Percentiles rank a stretch among this genome's conserved stretches.
These are phyloP conservation scores for Hyalella azteca DNA, from an alignment of 2,888 invertebrate species.

Conservation along the genomic window DNA sequence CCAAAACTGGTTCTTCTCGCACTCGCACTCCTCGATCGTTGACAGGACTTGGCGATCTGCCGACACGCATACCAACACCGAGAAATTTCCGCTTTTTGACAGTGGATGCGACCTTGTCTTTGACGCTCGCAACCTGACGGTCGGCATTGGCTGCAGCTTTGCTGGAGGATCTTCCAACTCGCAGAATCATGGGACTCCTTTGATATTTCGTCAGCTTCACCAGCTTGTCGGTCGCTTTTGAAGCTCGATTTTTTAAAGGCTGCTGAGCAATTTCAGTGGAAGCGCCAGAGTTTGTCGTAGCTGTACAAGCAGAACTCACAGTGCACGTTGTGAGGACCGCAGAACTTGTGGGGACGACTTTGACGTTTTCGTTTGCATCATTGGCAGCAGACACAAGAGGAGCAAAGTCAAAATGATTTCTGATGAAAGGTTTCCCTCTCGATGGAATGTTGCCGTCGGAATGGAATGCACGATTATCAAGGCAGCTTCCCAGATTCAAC, in stretches of 20 bases:
- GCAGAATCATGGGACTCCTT: constrained; percentile 29
- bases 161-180: background rate
- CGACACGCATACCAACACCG: constrained; percentile 42
- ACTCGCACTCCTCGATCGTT: constrained; percentile 24
- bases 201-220: constrained; percentile 31
- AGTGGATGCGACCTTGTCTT: background rate
- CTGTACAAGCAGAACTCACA: background rate
- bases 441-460: background rate
- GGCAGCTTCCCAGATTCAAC: background rate
- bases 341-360: no score
- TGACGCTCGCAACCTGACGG: background rate
- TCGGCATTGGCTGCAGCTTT: background rate
- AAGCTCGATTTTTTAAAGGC: background rate
- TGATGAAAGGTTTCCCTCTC: background rate
- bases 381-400: background rate
- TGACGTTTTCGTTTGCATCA: no score
- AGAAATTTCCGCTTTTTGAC: constrained; percentile 46
- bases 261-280: background rate
- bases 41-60: background rate
- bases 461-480: background rate
- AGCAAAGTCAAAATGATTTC: background rate
- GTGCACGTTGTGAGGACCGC: no score
- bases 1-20: background rate
- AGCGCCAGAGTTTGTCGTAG: background rate
- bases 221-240: constrained; percentile 7